phyloP scores from a whole-genome alignment of 2,888 invertebrate species.

The Caenorhabditis parvicauda region DNA sequence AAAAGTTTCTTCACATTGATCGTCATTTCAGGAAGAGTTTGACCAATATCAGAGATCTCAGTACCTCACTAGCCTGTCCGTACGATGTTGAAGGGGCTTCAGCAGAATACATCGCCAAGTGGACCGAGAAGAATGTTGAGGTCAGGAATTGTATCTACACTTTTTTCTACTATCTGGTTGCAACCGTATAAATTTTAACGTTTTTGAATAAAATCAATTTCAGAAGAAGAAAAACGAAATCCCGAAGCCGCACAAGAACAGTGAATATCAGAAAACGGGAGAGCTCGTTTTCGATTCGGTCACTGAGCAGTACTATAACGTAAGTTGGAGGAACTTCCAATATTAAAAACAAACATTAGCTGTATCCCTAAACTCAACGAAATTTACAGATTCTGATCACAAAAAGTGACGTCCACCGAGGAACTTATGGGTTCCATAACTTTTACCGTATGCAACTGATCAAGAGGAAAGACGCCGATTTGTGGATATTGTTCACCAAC shows the following conservation, averaged over 20 bases:
- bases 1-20: too few relatives aligned
- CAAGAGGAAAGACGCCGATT: conserved; percentile 64
- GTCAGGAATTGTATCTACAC: too few relatives aligned
- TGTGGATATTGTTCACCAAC: conserved; percentile 67
- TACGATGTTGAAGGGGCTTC: conserved; percentile 30
- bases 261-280: conserved; percentile 38
- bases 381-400: conserved; percentile 63
- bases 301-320: conserved; percentile 36
- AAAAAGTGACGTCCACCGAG: conserved; percentile 66
- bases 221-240: conserved; percentile 14
- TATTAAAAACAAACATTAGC: background rate
- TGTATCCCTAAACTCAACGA: background rate
- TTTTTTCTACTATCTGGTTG: too few relatives aligned
- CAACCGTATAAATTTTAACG: too few relatives aligned
- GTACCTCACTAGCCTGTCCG: too few relatives aligned
- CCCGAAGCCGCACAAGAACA: conserved; percentile 35
- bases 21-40: too few relatives aligned
- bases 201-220: background rate
- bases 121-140: conserved; percentile 23
- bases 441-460: conserved; percentile 69
- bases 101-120: conserved; percentile 17
- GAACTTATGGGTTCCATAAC: conserved; percentile 67
- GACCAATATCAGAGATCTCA: too few relatives aligned
- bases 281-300: conserved; percentile 38
- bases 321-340: too few relatives aligned